These are phyloP conservation scores for Zaprionus tsacasi DNA, from an alignment of 1,140 invertebrate species.

Conservation along the genomic window DNA sequence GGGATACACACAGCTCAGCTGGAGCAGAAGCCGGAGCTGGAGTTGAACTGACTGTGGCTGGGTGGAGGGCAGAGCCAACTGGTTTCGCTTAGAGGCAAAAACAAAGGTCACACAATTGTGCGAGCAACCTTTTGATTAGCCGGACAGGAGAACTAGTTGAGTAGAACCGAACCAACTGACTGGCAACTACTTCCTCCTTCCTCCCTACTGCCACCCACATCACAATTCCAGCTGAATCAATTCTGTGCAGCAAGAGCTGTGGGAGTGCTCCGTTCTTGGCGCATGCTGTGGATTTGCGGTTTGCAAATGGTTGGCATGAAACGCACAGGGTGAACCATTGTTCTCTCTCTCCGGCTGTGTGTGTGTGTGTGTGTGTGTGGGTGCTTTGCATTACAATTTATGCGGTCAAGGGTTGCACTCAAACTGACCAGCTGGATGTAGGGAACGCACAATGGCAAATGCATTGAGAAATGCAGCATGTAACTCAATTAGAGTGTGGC, in stretches of 20 bases:
- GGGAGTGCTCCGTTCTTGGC: slow-evolving; percentile 17
- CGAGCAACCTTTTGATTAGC: slow-evolving; percentile 22
- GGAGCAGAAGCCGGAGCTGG: background rate
- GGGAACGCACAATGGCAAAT: slow-evolving; percentile 10
- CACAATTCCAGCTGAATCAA: slow-evolving; percentile 11
- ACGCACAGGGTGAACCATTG: background rate
- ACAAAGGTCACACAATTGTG: slow-evolving; percentile 13
- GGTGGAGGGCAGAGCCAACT: background rate
- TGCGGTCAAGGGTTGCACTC: slow-evolving; percentile 17
- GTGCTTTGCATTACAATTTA: slow-evolving; percentile 33
- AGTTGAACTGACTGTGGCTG: background rate
- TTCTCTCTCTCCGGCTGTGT: background rate
- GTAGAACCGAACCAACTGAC: slow-evolving; percentile 21
- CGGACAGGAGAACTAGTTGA: slow-evolving; percentile 16
- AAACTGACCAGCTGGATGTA: background rate
- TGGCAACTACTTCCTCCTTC: background rate
- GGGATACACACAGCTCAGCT: background rate
- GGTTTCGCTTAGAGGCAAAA: slow-evolving; percentile 1
- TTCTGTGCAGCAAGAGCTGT: background rate
- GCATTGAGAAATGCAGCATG: slow-evolving; percentile 24
- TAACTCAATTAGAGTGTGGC: slow-evolving; percentile 50
- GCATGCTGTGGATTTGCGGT: slow-evolving; percentile 71
- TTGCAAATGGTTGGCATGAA: background rate
- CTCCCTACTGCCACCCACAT: background rate
- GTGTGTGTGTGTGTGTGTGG: slow-evolving; percentile 1